Evolutionary conservation across 2,113 vertebrate genomes (phyloP).

Genomic region (Rousettus leschenaultii): DNA sequence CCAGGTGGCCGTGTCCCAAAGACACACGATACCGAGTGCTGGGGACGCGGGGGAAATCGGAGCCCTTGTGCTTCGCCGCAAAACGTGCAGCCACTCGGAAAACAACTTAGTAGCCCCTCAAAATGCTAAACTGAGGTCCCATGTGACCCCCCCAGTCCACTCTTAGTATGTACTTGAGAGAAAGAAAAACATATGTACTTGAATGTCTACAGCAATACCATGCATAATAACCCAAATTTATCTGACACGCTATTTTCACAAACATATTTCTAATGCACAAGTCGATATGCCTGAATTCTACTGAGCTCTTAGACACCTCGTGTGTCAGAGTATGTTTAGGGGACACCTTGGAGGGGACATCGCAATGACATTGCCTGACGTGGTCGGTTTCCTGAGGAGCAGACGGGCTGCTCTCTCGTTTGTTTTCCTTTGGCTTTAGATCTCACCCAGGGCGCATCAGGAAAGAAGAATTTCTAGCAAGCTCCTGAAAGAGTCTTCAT

Average conservation of each 20-base stretch:
- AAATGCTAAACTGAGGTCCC: too few relatives aligned
- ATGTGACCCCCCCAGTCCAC: too few relatives aligned
- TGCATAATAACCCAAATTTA: too few relatives aligned
- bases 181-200: too few relatives aligned
- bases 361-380: background rate
- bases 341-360: background rate
- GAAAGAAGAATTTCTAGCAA: background rate
- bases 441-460: background rate
- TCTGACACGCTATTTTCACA: background rate
- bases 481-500: background rate
- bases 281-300: background rate
- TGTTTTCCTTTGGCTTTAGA: background rate
- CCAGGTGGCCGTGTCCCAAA: too few relatives aligned
- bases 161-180: too few relatives aligned
- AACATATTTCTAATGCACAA: background rate
- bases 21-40: too few relatives aligned
- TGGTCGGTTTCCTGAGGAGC: background rate
- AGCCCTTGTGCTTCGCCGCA: too few relatives aligned
- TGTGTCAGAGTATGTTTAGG: background rate
- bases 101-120: too few relatives aligned
- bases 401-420: background rate
- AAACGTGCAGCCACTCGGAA: too few relatives aligned
- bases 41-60: too few relatives aligned
- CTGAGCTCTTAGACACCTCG: background rate
- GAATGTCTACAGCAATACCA: too few relatives aligned